Conservation (phyloP, 2,888 invertebrate genomes). For the Melanostoma scalare region DNA sequence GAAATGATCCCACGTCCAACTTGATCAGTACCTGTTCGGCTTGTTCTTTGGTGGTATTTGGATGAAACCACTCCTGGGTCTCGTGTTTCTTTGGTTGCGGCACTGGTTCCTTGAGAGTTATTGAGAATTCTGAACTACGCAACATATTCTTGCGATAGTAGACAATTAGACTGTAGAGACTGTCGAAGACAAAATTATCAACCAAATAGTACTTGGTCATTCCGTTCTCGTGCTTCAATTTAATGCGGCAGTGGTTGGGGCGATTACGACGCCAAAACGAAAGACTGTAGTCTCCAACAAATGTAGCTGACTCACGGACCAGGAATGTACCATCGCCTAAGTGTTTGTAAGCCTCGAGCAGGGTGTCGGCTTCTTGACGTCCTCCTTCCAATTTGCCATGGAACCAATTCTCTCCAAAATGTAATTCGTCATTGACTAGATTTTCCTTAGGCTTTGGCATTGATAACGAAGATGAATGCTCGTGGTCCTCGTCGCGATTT, state of each 20-base stretch:
- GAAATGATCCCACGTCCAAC: slow-evolving; percentile 95
- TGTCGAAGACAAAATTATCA: slow-evolving; percentile 94
- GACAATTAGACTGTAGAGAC: slow-evolving; percentile 94
- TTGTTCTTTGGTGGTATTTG: slow-evolving; percentile 89
- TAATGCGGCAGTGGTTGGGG: slow-evolving; percentile 95
- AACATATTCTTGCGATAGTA: slow-evolving; percentile 94
- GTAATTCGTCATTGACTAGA: slow-evolving; percentile 92
- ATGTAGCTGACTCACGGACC: slow-evolving; percentile 96
- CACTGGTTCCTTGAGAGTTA: slow-evolving; percentile 93
- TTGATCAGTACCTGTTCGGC: slow-evolving; percentile 95
- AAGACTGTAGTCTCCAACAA: slow-evolving; percentile 97
- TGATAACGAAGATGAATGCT: slow-evolving; percentile 76
- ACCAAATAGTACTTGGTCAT: slow-evolving; percentile 95
- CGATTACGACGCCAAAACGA: slow-evolving; percentile 96
- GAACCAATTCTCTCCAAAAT: slow-evolving; percentile 97
- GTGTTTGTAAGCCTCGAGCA: slow-evolving; percentile 88
- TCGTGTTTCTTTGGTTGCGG: slow-evolving; percentile 98
- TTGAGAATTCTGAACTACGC: slow-evolving; percentile 93
- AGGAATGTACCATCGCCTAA: slow-evolving; percentile 96
- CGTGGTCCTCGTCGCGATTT: slow-evolving; percentile 85
- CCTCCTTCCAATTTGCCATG: slow-evolving; percentile 93
- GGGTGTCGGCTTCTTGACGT: slow-evolving; percentile 88
- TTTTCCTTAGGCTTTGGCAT: slow-evolving; percentile 85
- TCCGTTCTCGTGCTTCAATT: slow-evolving; percentile 93
- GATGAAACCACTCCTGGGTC: slow-evolving; percentile 96